Conservation (phyloP, 1,140 invertebrate species). For the Drosophila mojavensis region DNA sequence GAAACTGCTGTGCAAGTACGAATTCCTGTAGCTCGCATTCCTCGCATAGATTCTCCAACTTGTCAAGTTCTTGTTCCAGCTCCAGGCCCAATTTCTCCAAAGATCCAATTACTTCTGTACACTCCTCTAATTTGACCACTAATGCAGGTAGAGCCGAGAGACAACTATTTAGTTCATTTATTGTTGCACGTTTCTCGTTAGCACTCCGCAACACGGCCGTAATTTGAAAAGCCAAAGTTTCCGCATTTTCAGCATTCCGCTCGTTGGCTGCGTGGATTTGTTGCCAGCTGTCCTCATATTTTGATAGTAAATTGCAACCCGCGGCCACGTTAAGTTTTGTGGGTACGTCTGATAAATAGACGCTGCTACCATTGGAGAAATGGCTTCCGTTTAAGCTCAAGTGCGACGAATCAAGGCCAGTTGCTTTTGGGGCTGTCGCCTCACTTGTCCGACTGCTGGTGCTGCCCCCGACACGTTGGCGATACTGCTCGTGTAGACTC, state of each 20-base stretch:
- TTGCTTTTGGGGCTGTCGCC: constrained; percentile 30
- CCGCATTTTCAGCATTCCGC: constrained; percentile 87
- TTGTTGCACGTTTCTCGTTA: constrained; percentile 85
- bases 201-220: constrained; percentile 85
- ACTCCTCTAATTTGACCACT: constrained; percentile 85
- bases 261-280: constrained; percentile 87
- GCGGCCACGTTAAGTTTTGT: constrained; percentile 68
- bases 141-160: constrained; percentile 87
- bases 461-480: constrained; percentile 62
- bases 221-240: constrained; percentile 86
- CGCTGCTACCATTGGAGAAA: constrained; percentile 46
- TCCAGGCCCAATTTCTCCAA: constrained; percentile 87
- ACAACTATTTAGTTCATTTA: constrained; percentile 85
- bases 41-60: constrained; percentile 88
- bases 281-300: constrained; percentile 85
- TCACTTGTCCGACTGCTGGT: constrained; percentile 29
- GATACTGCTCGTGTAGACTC: constrained; percentile 76
- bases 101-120: constrained; percentile 85
- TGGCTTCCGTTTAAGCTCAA: constrained; percentile 58
- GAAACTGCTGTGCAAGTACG: constrained; percentile 87
- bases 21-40: constrained; percentile 87
- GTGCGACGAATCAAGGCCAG: constrained; percentile 18
- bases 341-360: constrained; percentile 56
- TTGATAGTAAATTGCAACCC: constrained; percentile 72
- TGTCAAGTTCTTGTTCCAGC: constrained; percentile 87